Evolutionary conservation across 2,797 vertebrate species (phyloP).

Genomic region (Neoniphon sammara): DNA sequence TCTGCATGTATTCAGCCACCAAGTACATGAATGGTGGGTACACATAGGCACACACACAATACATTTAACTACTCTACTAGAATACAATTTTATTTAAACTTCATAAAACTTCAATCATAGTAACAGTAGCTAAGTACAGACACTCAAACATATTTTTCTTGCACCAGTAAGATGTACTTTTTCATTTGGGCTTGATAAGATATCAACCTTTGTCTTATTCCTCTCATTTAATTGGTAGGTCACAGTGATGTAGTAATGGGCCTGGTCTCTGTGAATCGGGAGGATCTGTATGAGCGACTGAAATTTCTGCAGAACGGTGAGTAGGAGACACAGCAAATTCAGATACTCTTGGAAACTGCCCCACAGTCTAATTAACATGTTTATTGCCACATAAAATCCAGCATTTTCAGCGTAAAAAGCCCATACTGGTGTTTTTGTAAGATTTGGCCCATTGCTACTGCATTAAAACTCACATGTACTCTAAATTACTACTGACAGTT

Average conservation of each 20-base stretch:
- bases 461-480: no score
- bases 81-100: not conserved
- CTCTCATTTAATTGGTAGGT: slow-evolving; percentile 77
- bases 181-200: not conserved
- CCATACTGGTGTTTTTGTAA: no score
- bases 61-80: not conserved
- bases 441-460: no score
- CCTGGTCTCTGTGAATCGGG: slow-evolving; percentile 86
- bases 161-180: not conserved
- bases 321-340: slow-evolving; percentile 36
- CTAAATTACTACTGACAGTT: no score
- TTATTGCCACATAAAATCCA: no score
- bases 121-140: not conserved
- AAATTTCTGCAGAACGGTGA: slow-evolving; percentile 92
- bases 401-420: no score
- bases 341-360: not conserved
- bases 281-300: slow-evolving; percentile 85
- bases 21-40: slow-evolving; percentile 95
- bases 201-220: not conserved
- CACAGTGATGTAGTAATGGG: slow-evolving; percentile 97
- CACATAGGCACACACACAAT: no score
- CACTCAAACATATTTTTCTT: not conserved
- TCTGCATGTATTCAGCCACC: slow-evolving; percentile 95
- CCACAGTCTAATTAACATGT: no score
- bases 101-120: no score